These are phyloP conservation scores for Sphaerophoria taeniata DNA, from an alignment of 2,888 invertebrate species.

Conservation along the genomic window DNA sequence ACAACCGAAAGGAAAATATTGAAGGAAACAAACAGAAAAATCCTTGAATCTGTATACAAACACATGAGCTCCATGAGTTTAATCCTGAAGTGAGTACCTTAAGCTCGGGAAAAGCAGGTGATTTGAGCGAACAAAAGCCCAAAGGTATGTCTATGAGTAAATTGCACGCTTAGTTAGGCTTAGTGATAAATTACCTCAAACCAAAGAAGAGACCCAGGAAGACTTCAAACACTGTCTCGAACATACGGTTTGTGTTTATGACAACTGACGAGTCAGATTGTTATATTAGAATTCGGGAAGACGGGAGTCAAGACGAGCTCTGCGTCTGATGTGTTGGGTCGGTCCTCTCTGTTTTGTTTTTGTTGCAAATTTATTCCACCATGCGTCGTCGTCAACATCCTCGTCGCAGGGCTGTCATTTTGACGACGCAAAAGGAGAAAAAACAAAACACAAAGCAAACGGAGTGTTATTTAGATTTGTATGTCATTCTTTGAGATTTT, in stretches of 20 bases:
- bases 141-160: slow-evolving; percentile 62
- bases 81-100: slow-evolving; percentile 45
- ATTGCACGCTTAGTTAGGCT: slow-evolving; percentile 72
- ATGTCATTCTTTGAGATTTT: background rate
- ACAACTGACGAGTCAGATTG: background rate
- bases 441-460: background rate
- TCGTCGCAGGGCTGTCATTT: background rate
- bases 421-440: background rate
- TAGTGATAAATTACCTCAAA: slow-evolving; percentile 64
- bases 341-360: background rate
- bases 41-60: slow-evolving; percentile 45
- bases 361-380: background rate
- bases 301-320: background rate
- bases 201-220: background rate
- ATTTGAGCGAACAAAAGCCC: slow-evolving; percentile 55
- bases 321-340: background rate
- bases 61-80: slow-evolving; percentile 24
- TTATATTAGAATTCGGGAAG: background rate
- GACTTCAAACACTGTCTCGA: background rate
- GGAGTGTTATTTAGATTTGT: slow-evolving; percentile 17
- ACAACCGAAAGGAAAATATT: slow-evolving; percentile 10
- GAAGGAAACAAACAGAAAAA: slow-evolving; percentile 6
- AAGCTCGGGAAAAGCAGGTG: slow-evolving; percentile 34
- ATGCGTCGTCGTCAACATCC: background rate
- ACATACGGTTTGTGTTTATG: too few species aligned